phyloP scores from a whole-genome alignment of 2,888 invertebrate genomes.

The Girardia tigrina region DNA sequence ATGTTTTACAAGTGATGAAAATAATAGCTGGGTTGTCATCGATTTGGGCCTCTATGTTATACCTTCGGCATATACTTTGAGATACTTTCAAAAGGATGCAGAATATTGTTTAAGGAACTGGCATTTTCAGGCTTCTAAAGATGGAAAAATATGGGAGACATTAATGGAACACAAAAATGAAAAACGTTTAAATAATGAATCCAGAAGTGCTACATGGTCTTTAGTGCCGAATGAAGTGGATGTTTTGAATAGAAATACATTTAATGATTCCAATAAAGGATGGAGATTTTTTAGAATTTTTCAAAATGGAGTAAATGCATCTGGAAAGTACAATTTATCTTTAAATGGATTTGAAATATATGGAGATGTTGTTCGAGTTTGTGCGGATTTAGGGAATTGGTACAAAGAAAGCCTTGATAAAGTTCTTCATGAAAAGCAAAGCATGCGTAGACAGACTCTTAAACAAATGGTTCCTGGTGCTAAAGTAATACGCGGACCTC shows the following conservation, averaged over 20 bases:
- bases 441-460: slow-evolving; percentile 61
- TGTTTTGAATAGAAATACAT: not conserved
- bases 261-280: slow-evolving; percentile 51
- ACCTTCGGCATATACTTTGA: slow-evolving; percentile 74
- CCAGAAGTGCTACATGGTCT: slow-evolving; percentile 46
- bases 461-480: slow-evolving; percentile 72
- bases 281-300: slow-evolving; percentile 74
- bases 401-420: slow-evolving; percentile 15
- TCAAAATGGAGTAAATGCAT: slow-evolving; percentile 30
- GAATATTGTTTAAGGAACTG: slow-evolving; percentile 81
- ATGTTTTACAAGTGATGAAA: slow-evolving; percentile 91
- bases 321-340: slow-evolving; percentile 66
- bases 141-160: slow-evolving; percentile 78
- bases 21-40: slow-evolving; percentile 67
- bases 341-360: slow-evolving; percentile 89
- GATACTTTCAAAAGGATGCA: slow-evolving; percentile 62
- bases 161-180: slow-evolving; percentile 77
- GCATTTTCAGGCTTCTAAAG: slow-evolving; percentile 83
- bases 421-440: slow-evolving; percentile 49
- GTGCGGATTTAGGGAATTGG: slow-evolving; percentile 42
- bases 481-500: slow-evolving; percentile 73
- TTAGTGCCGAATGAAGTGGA: slow-evolving; percentile 20
- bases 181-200: slow-evolving; percentile 78
- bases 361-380: slow-evolving; percentile 65
- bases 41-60: slow-evolving; percentile 80